Evolutionary conservation across 92 coral and sea anemone genomes (phyloP).

Genomic region (Bergia puertoricense): DNA sequence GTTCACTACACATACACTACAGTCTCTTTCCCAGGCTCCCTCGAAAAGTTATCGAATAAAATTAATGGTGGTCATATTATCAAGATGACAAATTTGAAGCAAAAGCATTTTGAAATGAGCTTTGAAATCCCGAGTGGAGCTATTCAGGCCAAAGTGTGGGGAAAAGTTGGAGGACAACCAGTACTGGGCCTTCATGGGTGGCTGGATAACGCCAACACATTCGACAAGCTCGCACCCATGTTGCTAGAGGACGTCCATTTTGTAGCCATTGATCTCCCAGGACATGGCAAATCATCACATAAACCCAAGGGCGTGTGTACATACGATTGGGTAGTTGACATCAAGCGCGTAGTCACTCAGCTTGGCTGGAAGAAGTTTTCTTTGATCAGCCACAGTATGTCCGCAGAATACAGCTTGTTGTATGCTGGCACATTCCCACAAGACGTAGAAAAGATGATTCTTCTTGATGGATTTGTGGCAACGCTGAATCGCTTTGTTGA

Average conservation of each 20-base stretch:
- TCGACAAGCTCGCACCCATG: constrained; percentile 67
- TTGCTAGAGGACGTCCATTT: constrained; percentile 63
- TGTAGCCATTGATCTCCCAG: constrained; percentile 78
- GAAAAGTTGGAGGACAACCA: constrained; percentile 57
- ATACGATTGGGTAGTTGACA: constrained; percentile 69
- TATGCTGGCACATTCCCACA: constrained; percentile 70
- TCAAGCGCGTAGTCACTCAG: constrained; percentile 63
- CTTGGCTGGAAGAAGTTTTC: constrained; percentile 76
- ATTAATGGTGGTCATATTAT: no score
- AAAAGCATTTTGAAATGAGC: not conserved
- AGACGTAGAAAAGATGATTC: constrained; percentile 57
- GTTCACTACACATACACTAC: no score
- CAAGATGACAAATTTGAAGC: no score
- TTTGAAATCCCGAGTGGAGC: constrained; percentile 79
- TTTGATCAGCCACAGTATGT: constrained; percentile 72
- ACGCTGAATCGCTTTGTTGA: not conserved
- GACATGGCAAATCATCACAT: constrained; percentile 78
- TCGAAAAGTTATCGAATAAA: no score
- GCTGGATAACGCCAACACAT: constrained; percentile 79
- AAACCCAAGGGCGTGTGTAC: constrained; percentile 56
- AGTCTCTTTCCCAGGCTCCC: no score
- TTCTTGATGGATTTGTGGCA: constrained; percentile 43
- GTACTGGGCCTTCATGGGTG: constrained; percentile 81
- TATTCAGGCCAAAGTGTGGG: constrained; percentile 76
- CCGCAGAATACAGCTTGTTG: constrained; percentile 53